These are phyloP conservation scores for Fundulus diaphanus DNA, from an alignment of 2,797 vertebrate genomes.

Conservation along the genomic window DNA sequence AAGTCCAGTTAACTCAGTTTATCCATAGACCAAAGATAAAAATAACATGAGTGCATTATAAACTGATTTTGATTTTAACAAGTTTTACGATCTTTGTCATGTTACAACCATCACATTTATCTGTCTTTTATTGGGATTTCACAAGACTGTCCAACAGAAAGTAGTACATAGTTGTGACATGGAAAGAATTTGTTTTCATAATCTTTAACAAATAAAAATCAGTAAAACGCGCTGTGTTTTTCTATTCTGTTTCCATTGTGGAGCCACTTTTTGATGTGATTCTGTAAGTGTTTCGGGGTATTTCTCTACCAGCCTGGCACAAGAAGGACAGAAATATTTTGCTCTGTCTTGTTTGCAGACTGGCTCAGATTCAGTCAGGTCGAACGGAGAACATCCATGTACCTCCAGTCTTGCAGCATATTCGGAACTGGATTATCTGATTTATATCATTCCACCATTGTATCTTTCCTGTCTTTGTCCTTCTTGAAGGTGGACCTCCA, in stretches of 20 bases:
- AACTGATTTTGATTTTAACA: background rate
- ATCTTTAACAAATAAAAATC: too few species aligned
- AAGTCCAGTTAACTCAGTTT: background rate
- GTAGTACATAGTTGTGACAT: background rate
- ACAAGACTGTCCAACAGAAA: background rate
- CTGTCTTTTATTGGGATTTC: background rate
- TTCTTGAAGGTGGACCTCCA: too few species aligned
- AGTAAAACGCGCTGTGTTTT: too few species aligned
- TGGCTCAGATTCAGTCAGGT: background rate
- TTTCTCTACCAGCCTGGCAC: too few species aligned
- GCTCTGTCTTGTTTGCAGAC: background rate
- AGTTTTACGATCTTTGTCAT: background rate
- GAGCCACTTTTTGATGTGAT: too few species aligned
- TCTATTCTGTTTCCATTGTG: too few species aligned
- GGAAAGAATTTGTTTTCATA: background rate
- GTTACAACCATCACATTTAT: background rate
- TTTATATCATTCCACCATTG: background rate
- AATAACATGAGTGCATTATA: background rate
- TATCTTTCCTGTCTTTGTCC: too few species aligned
- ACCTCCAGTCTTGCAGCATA: background rate
- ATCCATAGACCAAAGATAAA: slow-evolving; percentile 10
- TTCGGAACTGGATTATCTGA: background rate
- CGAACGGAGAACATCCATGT: background rate
- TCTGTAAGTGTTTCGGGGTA: too few species aligned
- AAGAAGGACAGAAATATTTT: background rate